A percentile compares a stretch with the other conserved stretches of the same genome.
Conservation (phyloP, 2,888 invertebrate genomes). For the Catocala nupta region DNA sequence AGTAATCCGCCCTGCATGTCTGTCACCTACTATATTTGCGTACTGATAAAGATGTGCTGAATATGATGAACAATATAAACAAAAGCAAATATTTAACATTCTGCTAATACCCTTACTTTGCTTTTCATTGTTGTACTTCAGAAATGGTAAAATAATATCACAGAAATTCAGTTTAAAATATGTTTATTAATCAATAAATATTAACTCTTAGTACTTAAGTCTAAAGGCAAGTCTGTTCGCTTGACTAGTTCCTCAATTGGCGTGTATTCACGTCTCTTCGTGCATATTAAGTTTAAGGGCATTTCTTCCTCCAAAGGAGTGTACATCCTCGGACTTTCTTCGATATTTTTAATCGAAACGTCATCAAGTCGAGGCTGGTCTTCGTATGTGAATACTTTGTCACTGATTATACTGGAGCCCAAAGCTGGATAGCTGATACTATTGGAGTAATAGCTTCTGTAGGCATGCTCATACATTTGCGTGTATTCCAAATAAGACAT, state of each 20-base stretch:
- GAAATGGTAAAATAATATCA: slow-evolving; percentile 9
- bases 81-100: slow-evolving; percentile 59
- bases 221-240: slow-evolving; percentile 87
- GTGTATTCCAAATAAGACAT: slow-evolving; percentile 80
- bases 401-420: slow-evolving; percentile 65
- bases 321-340: slow-evolving; percentile 48
- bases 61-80: slow-evolving; percentile 67
- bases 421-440: slow-evolving; percentile 68
- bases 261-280: slow-evolving; percentile 71
- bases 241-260: slow-evolving; percentile 77
- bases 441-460: slow-evolving; percentile 74
- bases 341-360: slow-evolving; percentile 51
- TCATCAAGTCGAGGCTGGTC: slow-evolving; percentile 60
- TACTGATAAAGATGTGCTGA: slow-evolving; percentile 72
- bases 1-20: slow-evolving; percentile 49
- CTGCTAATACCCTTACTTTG: slow-evolving; percentile 19
- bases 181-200: slow-evolving; percentile 52
- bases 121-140: background rate
- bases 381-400: slow-evolving; percentile 70
- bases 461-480: slow-evolving; percentile 81
- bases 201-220: slow-evolving; percentile 88
- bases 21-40: slow-evolving; percentile 59
- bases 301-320: slow-evolving; percentile 64
- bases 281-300: slow-evolving; percentile 80
- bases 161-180: slow-evolving; percentile 2